A percentile compares a stretch with the other conserved stretches of the same genome.
phyloP scores from a whole-genome alignment of 1,140 invertebrate genomes.

The Magallana gigas region DNA sequence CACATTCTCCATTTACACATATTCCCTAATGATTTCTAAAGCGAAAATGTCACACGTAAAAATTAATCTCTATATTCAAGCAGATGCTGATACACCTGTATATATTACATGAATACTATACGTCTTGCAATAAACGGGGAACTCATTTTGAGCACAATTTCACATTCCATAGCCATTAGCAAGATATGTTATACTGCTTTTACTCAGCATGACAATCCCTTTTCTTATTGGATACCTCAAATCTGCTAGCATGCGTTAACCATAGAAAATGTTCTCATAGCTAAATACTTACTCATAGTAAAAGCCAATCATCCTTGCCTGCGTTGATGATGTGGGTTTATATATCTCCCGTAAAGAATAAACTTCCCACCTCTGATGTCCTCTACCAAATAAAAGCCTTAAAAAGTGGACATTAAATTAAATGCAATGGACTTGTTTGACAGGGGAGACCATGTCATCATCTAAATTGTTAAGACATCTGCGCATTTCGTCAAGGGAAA shows the following conservation, averaged over 20 bases:
- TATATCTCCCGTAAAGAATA: not conserved
- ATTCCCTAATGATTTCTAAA: too few species aligned
- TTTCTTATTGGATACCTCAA: not conserved
- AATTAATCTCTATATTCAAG: too few species aligned
- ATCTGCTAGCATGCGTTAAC: too few species aligned
- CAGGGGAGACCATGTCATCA: slow-evolving; percentile 6
- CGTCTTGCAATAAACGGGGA: too few species aligned
- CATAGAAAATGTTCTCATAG: not conserved
- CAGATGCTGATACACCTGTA: too few species aligned
- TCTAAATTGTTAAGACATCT: slow-evolving; percentile 38
- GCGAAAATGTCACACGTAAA: too few species aligned
- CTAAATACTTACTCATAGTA: slow-evolving; percentile 25
- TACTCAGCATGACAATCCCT: not conserved
- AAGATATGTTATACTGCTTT: not conserved
- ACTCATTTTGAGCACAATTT: not conserved
- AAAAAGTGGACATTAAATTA: slow-evolving; percentile 22
- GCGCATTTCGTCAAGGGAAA: slow-evolving; percentile 36
- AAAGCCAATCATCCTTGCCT: slow-evolving; percentile 29
- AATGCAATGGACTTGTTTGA: slow-evolving; percentile 11
- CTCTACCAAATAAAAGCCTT: not conserved
- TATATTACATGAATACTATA: too few species aligned
- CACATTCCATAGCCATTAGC: not conserved
- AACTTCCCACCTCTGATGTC: not conserved
- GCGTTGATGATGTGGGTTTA: not conserved
- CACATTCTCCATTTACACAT: too few species aligned